Evolutionary conservation across 1,140 invertebrate species (phyloP).

Genomic region (Platyscapa corneri): DNA sequence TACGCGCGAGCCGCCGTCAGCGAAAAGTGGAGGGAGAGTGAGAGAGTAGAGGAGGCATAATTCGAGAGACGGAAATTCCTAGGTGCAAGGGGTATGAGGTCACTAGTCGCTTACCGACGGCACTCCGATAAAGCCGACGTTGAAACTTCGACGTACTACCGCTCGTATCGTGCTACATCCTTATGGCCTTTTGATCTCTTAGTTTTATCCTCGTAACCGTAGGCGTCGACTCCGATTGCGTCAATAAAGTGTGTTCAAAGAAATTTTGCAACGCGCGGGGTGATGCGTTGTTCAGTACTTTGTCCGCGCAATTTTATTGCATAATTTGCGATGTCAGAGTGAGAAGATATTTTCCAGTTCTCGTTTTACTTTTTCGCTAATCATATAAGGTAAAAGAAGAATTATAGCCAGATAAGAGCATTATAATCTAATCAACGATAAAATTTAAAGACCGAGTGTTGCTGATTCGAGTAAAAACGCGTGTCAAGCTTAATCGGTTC

Average conservation of each 20-base stretch:
- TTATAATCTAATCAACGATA: no score
- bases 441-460: no score
- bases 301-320: no score
- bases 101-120: slow-evolving; percentile 23
- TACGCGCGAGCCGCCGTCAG: neutral
- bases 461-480: no score
- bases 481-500: no score
- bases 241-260: neutral
- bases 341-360: no score
- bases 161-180: neutral
- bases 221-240: neutral
- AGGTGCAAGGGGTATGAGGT: slow-evolving; percentile 51
- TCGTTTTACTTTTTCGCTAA: no score
- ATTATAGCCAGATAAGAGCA: no score
- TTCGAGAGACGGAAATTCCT: slow-evolving; percentile 42
- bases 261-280: neutral
- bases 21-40: slow-evolving; percentile 14
- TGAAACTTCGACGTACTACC: neutral
- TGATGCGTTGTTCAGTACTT: neutral
- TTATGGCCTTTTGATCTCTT: neutral
- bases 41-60: neutral
- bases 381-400: no score
- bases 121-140: neutral
- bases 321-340: no score
- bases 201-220: no score